Evolutionary conservation across 1,140 invertebrate species (phyloP), one percentile per base, ranked within the genome.

Genomic region (Sinella curviseta): DNA sequence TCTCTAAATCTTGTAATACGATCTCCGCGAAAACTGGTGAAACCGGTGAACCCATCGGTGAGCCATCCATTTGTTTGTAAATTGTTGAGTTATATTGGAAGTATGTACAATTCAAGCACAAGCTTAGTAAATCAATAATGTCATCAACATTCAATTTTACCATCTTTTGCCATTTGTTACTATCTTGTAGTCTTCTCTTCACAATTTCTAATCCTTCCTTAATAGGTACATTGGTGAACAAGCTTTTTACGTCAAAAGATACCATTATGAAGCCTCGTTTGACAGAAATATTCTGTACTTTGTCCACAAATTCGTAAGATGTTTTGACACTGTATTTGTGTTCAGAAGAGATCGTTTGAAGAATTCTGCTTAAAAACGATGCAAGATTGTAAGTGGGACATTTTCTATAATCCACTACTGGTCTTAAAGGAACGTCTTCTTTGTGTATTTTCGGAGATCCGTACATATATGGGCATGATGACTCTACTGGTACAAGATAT

Each of bases 391-490:
- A 83, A 26, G 82, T 78, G 0, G 83, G 84, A 8, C 78, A 78
- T 12, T 73, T 75, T 14, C 84, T 78, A 14, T 79, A 81, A 48
- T 83, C 84, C 1, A 85, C 83, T 20, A 85, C 84, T 0, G 81
- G 78, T 28, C 85, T 65, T 65, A 83, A 78, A 20, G 84, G 81
- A 17, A 79, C 55, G 35, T 82, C 57, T 8, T n/a, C 12, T 78
- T 85, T 84, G 33, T 85, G 85, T 20, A 84, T 83, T 81, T 85
- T 85, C 57, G 83, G 83, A 26, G 82, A 55, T 16, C 82, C 83
- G 39, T 82, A 82, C 31, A 82, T 65, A 33, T 60, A 33, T 65
- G 81, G 81, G 54, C 55, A 28, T 79, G 67, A 26, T 31, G 75
- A 57, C 60, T 77, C 65, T 57, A 36, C 79, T 48, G 76, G 55